Percentiles rank a stretch among this genome's conserved stretches.
Conservation (phyloP, 1,140 invertebrate genomes). For the Pomacea maculata region DNA sequence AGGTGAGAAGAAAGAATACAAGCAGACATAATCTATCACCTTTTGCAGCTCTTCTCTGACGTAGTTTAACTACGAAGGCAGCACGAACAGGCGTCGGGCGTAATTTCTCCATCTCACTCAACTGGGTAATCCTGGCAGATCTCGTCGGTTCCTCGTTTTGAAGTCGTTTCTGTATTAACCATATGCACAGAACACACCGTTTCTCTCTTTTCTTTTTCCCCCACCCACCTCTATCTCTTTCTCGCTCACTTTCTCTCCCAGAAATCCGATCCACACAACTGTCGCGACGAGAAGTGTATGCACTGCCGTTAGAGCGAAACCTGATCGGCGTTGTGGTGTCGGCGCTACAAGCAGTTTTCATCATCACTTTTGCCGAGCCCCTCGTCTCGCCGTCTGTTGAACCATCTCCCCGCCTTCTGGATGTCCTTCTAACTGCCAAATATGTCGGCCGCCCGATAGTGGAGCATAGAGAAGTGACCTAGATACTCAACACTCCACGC, state of each 20-base stretch:
- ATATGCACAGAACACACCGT: background rate
- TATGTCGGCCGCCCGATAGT: slow-evolving; percentile 13
- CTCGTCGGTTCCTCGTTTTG: too few relatives aligned
- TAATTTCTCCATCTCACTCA: too few relatives aligned
- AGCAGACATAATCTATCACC: too few relatives aligned
- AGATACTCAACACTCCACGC: slow-evolving; percentile 17
- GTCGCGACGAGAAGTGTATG: background rate
- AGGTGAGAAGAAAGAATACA: too few relatives aligned
- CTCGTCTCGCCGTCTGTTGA: background rate
- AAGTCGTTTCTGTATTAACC: too few relatives aligned
- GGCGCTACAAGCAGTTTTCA: background rate
- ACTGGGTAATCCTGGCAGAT: too few relatives aligned
- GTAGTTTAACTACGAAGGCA: too few relatives aligned
- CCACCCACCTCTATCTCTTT: background rate
- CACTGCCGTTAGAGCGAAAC: background rate
- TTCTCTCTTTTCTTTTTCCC: background rate
- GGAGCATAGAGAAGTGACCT: slow-evolving; percentile 9
- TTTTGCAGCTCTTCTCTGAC: too few relatives aligned
- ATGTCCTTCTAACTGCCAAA: background rate
- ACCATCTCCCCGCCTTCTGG: background rate
- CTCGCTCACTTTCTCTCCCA: background rate
- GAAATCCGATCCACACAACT: background rate
- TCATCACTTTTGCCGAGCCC: background rate
- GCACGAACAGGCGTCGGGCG: too few relatives aligned
- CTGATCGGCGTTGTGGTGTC: background rate